phyloP scores from a whole-genome alignment of 2,888 invertebrate genomes.

The Lithophane ornitopus region DNA sequence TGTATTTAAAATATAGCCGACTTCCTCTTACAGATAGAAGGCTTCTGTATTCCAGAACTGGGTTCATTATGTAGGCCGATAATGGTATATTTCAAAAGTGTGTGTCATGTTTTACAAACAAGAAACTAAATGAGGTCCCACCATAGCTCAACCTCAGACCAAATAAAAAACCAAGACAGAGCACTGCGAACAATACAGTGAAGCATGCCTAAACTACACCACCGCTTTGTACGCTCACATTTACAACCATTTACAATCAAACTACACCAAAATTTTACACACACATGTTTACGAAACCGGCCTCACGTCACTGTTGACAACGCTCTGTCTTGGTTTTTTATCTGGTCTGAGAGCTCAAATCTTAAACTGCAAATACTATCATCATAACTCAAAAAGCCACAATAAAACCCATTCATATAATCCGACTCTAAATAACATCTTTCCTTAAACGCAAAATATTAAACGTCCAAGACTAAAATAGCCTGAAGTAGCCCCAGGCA shows the following conservation, averaged over 20 bases:
- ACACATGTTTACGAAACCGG: too few relatives aligned
- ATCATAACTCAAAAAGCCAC: constrained; percentile 25
- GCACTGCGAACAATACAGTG: too few relatives aligned
- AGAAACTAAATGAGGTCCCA: not conserved
- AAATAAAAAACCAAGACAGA: too few relatives aligned
- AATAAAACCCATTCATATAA: constrained; percentile 11
- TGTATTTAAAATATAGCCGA: not conserved
- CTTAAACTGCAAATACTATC: not conserved
- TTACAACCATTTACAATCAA: too few relatives aligned
- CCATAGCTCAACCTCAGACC: too few relatives aligned
- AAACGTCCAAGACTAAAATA: constrained; percentile 27
- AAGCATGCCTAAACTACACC: too few relatives aligned
- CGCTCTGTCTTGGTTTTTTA: too few relatives aligned
- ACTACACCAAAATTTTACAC: too few relatives aligned
- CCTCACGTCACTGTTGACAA: too few relatives aligned
- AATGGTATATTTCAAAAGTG: not conserved
- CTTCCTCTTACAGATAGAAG: not conserved
- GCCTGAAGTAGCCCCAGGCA: constrained; percentile 28
- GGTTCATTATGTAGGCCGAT: not conserved
- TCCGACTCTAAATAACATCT: not conserved
- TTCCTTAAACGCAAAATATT: constrained; percentile 22
- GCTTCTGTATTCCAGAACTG: not conserved
- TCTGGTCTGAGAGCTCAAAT: too few relatives aligned
- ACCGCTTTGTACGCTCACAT: too few relatives aligned
- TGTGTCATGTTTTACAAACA: not conserved